Base-by-base conservation (phyloP, 2,113 vertebrate genomes). In the Hippocampus abdominalis region DNA sequence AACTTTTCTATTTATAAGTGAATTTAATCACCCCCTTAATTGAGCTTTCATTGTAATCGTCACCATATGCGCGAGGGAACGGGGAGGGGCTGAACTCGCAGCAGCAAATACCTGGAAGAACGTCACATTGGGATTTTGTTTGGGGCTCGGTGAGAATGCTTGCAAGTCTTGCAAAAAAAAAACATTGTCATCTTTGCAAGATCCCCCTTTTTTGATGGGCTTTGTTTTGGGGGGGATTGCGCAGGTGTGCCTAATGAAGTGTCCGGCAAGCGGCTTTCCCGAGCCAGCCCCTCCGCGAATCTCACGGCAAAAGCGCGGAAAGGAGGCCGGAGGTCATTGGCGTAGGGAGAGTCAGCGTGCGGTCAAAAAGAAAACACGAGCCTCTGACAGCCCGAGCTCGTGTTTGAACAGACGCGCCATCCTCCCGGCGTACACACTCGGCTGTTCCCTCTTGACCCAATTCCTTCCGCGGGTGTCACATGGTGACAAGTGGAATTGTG, bases 1-100 rank as follows among this genome's bases (percentile, higher is more conserved):
- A 77, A 66, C 70, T 64, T 73, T 79, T 76, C 73, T 82, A 79
- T 76, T 72, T 76, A 74, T 72, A 70, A 74, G 66, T 59, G 29
- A 32, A 73, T 68, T 63, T 71, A 79, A 77, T 72, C 77, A 20
- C 64, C 74, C 66, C 54, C 64, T 32, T 32, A 66, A 67, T 79
- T 72, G 59, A 64, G 69, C 66, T 70, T 27, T 66, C 48, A 60
- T 68, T 64, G 63, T 81, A 76, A 83, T 74, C 66, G 65, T 65
- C 70, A 82, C 48, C 72, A 71, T 67, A 61, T 73, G 75, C 5
- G 32, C 32, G 32, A 1, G 32, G 32, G 32, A 29, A 29, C 69
- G 77, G 59, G n/a, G 71, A 72, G 57, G 62, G 71, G 79, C 71
- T 72, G 67, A 67, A 73, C 56, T 77, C 25, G 56, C 27, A 79